phyloP scores from a whole-genome alignment of 2,888 invertebrate genomes.

The Archips xylosteana region DNA sequence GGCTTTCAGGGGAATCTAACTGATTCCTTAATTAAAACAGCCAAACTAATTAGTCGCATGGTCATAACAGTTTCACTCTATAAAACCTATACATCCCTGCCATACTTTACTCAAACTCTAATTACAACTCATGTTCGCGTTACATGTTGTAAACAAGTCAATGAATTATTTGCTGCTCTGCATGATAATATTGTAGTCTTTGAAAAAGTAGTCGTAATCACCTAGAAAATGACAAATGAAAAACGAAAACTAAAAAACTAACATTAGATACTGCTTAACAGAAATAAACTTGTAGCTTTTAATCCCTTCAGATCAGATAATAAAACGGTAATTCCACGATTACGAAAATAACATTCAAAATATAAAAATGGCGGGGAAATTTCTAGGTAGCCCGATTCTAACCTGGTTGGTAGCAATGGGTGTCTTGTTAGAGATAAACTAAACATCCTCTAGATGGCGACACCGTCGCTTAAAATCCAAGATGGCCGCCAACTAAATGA shows the following conservation, averaged over 20 bases:
- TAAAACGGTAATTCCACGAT: not conserved
- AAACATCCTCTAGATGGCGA: slow-evolving; percentile 60
- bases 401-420: slow-evolving; percentile 2
- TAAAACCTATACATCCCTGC: not conserved
- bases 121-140: not conserved
- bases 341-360: not conserved
- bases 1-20: no score
- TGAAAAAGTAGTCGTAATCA: not conserved
- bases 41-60: not conserved
- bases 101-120: not conserved
- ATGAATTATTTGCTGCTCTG: not conserved
- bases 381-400: not conserved
- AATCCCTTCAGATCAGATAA: not conserved
- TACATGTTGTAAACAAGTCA: not conserved
- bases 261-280: not conserved
- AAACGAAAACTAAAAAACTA: not conserved
- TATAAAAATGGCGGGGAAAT: not conserved
- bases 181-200: not conserved
- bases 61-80: not conserved
- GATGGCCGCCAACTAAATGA: slow-evolving; percentile 61
- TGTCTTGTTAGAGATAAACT: slow-evolving; percentile 8
- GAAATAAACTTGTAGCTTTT: not conserved
- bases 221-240: not conserved
- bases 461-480: slow-evolving; percentile 60
- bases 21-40: no score